Evolutionary conservation across 2,797 vertebrate genomes (phyloP).

Genomic region (Poeciliopsis paucimaculata): DNA sequence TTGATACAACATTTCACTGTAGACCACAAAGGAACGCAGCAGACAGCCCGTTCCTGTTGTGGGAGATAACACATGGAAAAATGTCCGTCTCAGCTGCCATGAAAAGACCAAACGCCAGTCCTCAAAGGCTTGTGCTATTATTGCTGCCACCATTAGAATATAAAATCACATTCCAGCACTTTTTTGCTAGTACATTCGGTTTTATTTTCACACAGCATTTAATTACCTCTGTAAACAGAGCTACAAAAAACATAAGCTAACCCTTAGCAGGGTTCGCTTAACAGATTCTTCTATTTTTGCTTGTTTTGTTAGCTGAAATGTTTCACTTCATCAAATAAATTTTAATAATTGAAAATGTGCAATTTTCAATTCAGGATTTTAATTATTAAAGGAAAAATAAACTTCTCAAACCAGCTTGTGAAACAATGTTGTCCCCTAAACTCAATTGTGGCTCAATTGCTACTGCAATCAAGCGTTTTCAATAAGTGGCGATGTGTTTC

Average conservation of each 20-base stretch:
- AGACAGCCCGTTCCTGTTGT: constrained; percentile 44
- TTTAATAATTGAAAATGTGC: neutral
- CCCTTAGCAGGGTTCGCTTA: neutral
- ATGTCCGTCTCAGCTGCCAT: constrained; percentile 46
- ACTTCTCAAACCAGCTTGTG: neutral
- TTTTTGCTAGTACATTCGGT: neutral
- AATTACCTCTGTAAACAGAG: constrained; percentile 7
- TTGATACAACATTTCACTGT: constrained; percentile 72
- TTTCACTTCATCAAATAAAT: neutral
- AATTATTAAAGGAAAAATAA: neutral
- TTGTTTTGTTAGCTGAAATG: neutral
- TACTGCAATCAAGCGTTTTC: neutral
- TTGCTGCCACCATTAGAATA: constrained; percentile 47
- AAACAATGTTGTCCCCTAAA: neutral
- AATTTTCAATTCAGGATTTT: neutral
- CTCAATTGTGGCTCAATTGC: neutral
- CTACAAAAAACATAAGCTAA: neutral
- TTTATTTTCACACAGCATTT: constrained; percentile 6
- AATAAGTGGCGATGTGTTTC: neutral
- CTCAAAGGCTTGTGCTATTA: constrained; percentile 38
- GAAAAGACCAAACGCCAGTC: constrained; percentile 44
- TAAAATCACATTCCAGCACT: constrained; percentile 24
- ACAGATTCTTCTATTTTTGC: neutral
- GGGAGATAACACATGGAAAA: constrained; percentile 54
- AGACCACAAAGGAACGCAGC: constrained; percentile 51